Base-by-base conservation (phyloP, 2,113 vertebrate species). In the Turdus rufiventris region DNA sequence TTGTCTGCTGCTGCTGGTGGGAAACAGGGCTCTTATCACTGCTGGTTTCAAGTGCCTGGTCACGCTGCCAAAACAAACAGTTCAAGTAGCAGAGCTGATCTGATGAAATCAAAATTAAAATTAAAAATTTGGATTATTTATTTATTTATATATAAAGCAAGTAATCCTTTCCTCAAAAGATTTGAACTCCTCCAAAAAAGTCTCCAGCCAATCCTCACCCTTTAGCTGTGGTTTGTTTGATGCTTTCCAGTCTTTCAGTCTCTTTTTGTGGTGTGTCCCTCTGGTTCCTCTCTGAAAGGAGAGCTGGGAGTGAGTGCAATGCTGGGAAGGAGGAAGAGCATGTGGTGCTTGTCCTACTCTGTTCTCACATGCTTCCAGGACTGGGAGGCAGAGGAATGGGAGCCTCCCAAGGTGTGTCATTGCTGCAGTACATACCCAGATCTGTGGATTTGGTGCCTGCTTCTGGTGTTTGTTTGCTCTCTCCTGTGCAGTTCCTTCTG, bases 401-500 rank as follows among this genome's bases (percentile, higher is more conserved):
- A 94, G 8, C 88, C 82, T 94, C 81, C 87, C 88, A 82, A 56
- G 95, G 78, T 71, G 82, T 92, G 88, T 81, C 48, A 6, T 47
- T 0, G 0, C 74, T 54, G 58, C 74, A 25, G n/a, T 13, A 13
- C 2, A 1, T 66, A 26, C 33, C 16, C 23, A 5, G 47, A 28
- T 56, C 57, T 40, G 36, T 61, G 79, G 71, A 50, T 65, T 88
- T 85, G 62, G 36, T 88, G 36, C 85, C 50, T 93, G 36, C 33
- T 48, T 33, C 50, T 72, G 51, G 50, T 45, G 63, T 73, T 75
- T 79, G 70, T 81, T 93, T 89, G 57, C 66, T 2, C 4, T 82
- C 48, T 60, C 19, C 48, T 2, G 1, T 31, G 31, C 33, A 24
- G 90, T 33, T 88, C 16, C 62, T 56, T 18, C 57, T 61, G 29